phyloP scores from a whole-genome alignment of 2,888 invertebrate species.

The Sesia bembeciformis region DNA sequence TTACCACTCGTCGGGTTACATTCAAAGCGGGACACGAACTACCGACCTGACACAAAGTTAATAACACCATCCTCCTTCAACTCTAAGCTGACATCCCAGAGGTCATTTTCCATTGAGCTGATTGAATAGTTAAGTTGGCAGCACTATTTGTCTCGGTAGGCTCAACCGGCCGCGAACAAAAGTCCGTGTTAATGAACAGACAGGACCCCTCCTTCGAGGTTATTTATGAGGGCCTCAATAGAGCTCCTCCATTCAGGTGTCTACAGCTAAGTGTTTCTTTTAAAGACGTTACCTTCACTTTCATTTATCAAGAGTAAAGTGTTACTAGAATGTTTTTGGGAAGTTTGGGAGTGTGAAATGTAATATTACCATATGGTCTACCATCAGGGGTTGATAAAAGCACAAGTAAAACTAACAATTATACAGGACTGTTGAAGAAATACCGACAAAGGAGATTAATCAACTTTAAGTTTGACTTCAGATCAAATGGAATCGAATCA shows the following conservation, averaged over 20 bases:
- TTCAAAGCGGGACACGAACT: constrained; percentile 3
- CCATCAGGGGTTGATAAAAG: too few species aligned
- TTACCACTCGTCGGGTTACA: constrained; percentile 20
- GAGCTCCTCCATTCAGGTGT: constrained; percentile 17
- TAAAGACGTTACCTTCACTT: constrained; percentile 19
- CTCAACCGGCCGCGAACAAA: constrained; percentile 20
- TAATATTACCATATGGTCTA: too few species aligned
- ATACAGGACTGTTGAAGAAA: too few species aligned
- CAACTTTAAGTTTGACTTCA: too few species aligned
- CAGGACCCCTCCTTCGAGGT: constrained; percentile 7
- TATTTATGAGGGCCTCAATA: constrained; percentile 25
- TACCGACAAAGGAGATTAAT: too few species aligned
- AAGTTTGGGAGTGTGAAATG: not conserved
- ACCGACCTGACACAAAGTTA: too few species aligned
- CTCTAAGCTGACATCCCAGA: not conserved
- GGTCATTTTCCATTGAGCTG: not conserved
- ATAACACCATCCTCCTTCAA: too few species aligned
- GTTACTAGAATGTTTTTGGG: constrained; percentile 1
- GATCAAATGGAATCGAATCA: too few species aligned
- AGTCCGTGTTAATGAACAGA: constrained; percentile 29
- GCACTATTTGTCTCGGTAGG: constrained; percentile 19
- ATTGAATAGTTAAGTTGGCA: not conserved
- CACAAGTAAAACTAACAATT: too few species aligned
- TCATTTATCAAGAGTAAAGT: constrained; percentile 23
- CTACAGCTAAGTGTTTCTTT: constrained; percentile 27